Base-by-base conservation (phyloP, 2,113 vertebrate species). In the Lipotes vexillifer region DNA sequence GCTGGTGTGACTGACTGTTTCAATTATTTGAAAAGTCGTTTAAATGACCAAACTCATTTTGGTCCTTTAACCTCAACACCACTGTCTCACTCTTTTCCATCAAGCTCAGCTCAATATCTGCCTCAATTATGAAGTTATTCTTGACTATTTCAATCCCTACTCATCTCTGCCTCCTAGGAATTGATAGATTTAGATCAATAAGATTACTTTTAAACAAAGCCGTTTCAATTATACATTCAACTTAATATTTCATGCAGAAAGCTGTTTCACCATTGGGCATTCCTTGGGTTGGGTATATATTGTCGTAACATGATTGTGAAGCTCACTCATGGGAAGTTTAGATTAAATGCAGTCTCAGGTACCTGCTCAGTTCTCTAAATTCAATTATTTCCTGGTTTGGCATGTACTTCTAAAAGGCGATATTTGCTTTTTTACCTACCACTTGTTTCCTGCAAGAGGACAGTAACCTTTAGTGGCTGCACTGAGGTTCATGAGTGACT, bases 391-490 rank as follows among this genome's bases (percentile, higher is more conserved):
- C 23, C 44, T 55, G n/a, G 25, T 46, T 81, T 77, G n/a, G 41
- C 61, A 38, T 65, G n/a, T 55, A 44, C 69, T 89, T 89, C 78
- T 12, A 77, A 46, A 89, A 6, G 72, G 78, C 33, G 33, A 66
- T 71, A n/a, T 52, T 88, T 91, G 12, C n/a, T 63, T 93, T 89
- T 96, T 94, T 61, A 81, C 14, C 52, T 71, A 81, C 27, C 36
- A 29, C 15, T 92, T 86, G 23, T 89, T 96, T 95, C n/a, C 29
- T 33, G 86, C 44, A 95, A 96, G 83, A 89, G 44, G n/a, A 93
- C 21, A 63, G 1, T 69, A 55, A 36, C 52, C 5, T 20, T 91
- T 2, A 27, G 59, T 65, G 44, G 52, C 29, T 94, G 23, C 55
- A 72, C 0, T 96, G 88, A 87, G 5, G 68, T 36, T 78, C 44